A percentile compares a stretch with the other conserved stretches of the same genome.
Evolutionary conservation across 2,113 vertebrate genomes (phyloP).

Genomic region (Seriola quinqueradiata): DNA sequence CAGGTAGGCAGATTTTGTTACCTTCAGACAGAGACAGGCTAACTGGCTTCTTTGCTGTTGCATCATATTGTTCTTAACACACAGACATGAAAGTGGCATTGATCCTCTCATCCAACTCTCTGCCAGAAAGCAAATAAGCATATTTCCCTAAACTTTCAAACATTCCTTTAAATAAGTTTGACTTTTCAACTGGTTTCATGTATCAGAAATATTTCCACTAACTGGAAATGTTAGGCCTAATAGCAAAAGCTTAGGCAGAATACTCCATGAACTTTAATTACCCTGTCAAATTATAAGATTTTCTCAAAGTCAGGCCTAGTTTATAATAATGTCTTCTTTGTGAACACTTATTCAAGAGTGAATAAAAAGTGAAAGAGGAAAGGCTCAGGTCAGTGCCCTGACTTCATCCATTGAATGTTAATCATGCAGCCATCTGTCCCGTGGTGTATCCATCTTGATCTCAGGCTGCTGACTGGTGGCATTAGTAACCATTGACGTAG

Average conservation of each 20-base stretch:
- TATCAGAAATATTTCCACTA: not conserved
- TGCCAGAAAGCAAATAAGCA: not conserved
- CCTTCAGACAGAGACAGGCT: not conserved
- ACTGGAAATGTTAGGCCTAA: not conserved
- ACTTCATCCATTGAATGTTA: constrained; percentile 63
- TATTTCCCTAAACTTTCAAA: not conserved
- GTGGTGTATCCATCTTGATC: constrained; percentile 58
- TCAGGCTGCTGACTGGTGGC: constrained; percentile 41
- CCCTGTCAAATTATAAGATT: not conserved
- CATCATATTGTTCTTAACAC: not conserved
- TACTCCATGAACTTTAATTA: not conserved
- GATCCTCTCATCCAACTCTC: not conserved
- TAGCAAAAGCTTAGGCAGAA: not conserved
- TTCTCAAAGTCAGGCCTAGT: not conserved
- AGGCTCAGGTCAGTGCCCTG: constrained; percentile 16
- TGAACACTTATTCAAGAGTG: constrained; percentile 13
- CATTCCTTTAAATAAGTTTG: not conserved
- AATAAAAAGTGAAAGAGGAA: constrained; percentile 40
- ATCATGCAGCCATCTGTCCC: constrained; percentile 74
- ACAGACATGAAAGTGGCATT: not conserved
- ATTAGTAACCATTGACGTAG: constrained; percentile 75
- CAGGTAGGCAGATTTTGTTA: not conserved
- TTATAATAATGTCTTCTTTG: not conserved
- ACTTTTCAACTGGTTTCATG: not conserved
- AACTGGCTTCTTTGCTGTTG: not conserved